Percentiles rank a stretch among this genome's conserved stretches.
Evolutionary conservation across 2,888 invertebrate genomes (phyloP).

Genomic region (Muscina levida): DNA sequence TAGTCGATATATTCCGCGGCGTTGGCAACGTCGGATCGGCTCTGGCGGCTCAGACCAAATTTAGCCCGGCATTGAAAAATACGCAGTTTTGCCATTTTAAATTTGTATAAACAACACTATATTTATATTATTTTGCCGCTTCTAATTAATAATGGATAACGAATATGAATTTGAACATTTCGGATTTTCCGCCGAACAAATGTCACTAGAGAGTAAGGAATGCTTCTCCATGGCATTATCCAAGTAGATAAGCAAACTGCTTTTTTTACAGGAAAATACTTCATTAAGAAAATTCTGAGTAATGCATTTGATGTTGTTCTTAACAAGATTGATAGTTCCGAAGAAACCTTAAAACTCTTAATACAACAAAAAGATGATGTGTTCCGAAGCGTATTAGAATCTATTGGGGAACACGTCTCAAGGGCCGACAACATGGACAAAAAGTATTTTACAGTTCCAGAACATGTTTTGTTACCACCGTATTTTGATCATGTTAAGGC

Average conservation of each 20-base stretch:
- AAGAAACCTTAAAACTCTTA: conserved; percentile 67
- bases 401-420: conserved; percentile 67
- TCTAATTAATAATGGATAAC: conserved; percentile 65
- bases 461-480: conserved; percentile 72
- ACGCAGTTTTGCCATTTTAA: too few relatives aligned
- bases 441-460: conserved; percentile 73
- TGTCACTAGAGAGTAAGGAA: conserved; percentile 71
- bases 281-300: conserved; percentile 67
- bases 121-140: too few relatives aligned
- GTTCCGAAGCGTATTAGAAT: conserved; percentile 66
- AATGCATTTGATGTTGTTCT: conserved; percentile 67
- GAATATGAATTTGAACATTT: conserved; percentile 73
- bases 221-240: conserved; percentile 41
- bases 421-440: conserved; percentile 69
- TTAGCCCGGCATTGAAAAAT: too few relatives aligned
- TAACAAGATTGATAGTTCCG: conserved; percentile 54
- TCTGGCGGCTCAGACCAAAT: too few relatives aligned
- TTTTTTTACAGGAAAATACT: conserved; percentile 68
- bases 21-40: too few relatives aligned
- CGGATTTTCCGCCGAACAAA: conserved; percentile 70
- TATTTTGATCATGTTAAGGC: conserved; percentile 71
- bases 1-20: too few relatives aligned
- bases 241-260: neutral
- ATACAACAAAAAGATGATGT: conserved; percentile 68
- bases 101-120: too few relatives aligned